Percentiles rank a stretch among this genome's conserved stretches.
phyloP scores from a whole-genome alignment of 1,140 invertebrate species.

The Drosophila nikananu region DNA sequence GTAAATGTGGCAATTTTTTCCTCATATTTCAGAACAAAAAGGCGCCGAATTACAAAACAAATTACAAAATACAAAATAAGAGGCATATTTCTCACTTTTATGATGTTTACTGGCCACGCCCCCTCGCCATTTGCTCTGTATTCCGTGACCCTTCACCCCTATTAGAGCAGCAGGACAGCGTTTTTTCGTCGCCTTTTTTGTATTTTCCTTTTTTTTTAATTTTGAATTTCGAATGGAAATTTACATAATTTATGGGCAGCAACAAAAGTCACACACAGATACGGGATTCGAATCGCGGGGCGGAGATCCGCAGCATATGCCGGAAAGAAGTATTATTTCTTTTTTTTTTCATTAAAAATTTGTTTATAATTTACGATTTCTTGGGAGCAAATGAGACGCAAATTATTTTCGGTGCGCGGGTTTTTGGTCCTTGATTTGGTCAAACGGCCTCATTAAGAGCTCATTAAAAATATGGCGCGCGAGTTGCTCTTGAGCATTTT shows the following conservation, averaged over 20 bases:
- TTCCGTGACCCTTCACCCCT: slow-evolving; percentile 73
- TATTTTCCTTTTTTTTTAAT: slow-evolving; percentile 55
- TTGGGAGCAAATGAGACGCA: slow-evolving; percentile 58
- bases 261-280: slow-evolving; percentile 76
- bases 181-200: slow-evolving; percentile 32
- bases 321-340: slow-evolving; percentile 6
- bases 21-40: slow-evolving; percentile 74
- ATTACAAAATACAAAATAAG: slow-evolving; percentile 77
- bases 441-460: slow-evolving; percentile 65
- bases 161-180: slow-evolving; percentile 62
- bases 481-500: slow-evolving; percentile 68
- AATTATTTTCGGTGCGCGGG: slow-evolving; percentile 53
- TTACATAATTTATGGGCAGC: slow-evolving; percentile 80
- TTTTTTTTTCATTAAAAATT: slow-evolving; percentile 70
- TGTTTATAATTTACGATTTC: slow-evolving; percentile 75
- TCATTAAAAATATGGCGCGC: slow-evolving; percentile 71
- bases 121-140: slow-evolving; percentile 28
- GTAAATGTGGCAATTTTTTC: slow-evolving; percentile 79
- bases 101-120: slow-evolving; percentile 63
- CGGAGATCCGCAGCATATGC: slow-evolving; percentile 62
- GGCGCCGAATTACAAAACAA: slow-evolving; percentile 63
- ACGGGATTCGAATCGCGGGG: slow-evolving; percentile 30
- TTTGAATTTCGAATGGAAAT: slow-evolving; percentile 64
- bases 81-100: slow-evolving; percentile 76
- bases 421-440: slow-evolving; percentile 47